These are phyloP conservation scores for Lithobius niger DNA, from an alignment of 1,140 invertebrate species.

Conservation along the genomic window DNA sequence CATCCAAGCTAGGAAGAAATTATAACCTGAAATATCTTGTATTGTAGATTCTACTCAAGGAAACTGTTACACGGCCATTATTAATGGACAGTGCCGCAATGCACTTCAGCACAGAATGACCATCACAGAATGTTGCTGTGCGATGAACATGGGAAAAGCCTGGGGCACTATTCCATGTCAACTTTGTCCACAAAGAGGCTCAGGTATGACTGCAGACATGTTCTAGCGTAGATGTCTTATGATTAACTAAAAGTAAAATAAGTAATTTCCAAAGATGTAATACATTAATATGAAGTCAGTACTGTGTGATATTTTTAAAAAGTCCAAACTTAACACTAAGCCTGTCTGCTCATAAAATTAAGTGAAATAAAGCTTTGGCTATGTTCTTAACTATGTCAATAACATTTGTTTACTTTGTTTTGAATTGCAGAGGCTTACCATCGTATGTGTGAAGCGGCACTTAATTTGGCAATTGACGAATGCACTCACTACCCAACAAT, in stretches of 20 bases:
- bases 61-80: constrained; percentile 57
- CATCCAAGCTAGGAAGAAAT: too few species aligned
- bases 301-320: too few species aligned
- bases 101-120: constrained; percentile 52
- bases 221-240: constrained; percentile 15
- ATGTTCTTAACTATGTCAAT: too few species aligned
- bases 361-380: too few species aligned
- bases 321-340: too few species aligned
- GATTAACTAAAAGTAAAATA: neutral
- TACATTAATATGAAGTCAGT: too few species aligned
- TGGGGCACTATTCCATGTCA: constrained; percentile 61
- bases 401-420: constrained; percentile 5
- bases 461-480: constrained; percentile 44
- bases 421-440: constrained; percentile 26
- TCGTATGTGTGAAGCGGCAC: constrained; percentile 25
- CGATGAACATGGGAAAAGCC: constrained; percentile 72
- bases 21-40: too few species aligned
- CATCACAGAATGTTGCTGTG: constrained; percentile 76
- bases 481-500: constrained; percentile 56
- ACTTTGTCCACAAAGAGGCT: constrained; percentile 53
- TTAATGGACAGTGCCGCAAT: constrained; percentile 51
- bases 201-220: too few species aligned
- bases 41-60: constrained; percentile 57
- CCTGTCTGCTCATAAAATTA: too few species aligned
- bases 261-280: too few species aligned